A percentile compares a stretch with the other conserved stretches of the same genome.
These are phyloP conservation scores for Odontamblyopus rebecca DNA, from an alignment of 2,797 vertebrate species.

Conservation along the genomic window DNA sequence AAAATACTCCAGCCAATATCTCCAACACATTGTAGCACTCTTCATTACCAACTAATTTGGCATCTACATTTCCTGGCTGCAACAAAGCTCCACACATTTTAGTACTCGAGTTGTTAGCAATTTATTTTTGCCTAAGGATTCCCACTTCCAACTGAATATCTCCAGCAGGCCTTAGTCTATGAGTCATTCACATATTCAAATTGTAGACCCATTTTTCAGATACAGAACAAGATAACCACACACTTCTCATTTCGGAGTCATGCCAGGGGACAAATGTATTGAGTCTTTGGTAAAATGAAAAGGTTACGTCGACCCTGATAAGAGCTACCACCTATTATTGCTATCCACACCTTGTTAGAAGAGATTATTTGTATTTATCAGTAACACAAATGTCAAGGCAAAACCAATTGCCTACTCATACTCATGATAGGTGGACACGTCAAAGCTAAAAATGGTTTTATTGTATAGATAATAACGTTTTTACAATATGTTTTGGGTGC, in stretches of 20 bases:
- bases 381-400: background rate
- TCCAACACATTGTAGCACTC: background rate
- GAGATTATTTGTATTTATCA: background rate
- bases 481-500: background rate
- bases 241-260: background rate
- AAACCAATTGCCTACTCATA: background rate
- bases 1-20: background rate
- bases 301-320: background rate
- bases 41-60: background rate
- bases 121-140: constrained; percentile 14
- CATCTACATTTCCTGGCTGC: background rate
- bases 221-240: background rate
- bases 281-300: background rate
- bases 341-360: background rate
- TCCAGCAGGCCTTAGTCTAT: background rate
- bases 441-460: background rate
- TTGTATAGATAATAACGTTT: background rate
- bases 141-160: background rate
- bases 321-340: background rate
- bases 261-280: background rate
- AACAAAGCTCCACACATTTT: background rate
- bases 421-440: background rate
- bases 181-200: constrained; percentile 2
- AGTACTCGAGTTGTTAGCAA: background rate
- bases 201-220: background rate